A percentile compares a stretch with the other conserved stretches of the same genome.
Conservation (phyloP, 2,888 invertebrate genomes). For the Melolontha melolontha region DNA sequence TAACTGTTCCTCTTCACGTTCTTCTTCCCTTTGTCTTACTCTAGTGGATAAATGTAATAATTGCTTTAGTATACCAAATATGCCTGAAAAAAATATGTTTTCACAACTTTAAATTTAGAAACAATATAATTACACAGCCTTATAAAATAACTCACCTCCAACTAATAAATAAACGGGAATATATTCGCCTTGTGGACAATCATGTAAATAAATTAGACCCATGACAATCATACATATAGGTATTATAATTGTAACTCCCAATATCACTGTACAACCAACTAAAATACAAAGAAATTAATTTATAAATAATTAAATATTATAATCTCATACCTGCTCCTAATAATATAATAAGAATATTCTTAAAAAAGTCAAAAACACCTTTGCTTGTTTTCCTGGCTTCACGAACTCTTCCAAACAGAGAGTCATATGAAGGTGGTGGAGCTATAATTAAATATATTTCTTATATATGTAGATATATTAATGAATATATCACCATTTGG, state of each 20-base stretch:
- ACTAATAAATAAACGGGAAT: slow-evolving; percentile 78
- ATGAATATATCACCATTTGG: slow-evolving; percentile 67
- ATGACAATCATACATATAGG: slow-evolving; percentile 78
- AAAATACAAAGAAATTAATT: slow-evolving; percentile 34
- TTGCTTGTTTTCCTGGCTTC: slow-evolving; percentile 73
- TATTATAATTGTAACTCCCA: slow-evolving; percentile 73
- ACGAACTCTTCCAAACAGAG: slow-evolving; percentile 73
- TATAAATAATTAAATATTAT: slow-evolving; percentile 26
- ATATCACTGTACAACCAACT: slow-evolving; percentile 76
- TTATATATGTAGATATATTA: slow-evolving; percentile 3
- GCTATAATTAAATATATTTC: slow-evolving; percentile 48
- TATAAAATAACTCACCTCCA: slow-evolving; percentile 65
- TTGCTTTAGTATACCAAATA: slow-evolving; percentile 75
- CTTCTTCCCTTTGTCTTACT: slow-evolving; percentile 68
- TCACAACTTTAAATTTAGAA: no score
- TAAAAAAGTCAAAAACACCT: slow-evolving; percentile 72
- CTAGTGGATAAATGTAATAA: slow-evolving; percentile 70
- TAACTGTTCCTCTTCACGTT: slow-evolving; percentile 68
- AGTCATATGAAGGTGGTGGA: slow-evolving; percentile 77
- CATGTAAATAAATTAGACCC: slow-evolving; percentile 73
- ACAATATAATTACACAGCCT: not conserved
- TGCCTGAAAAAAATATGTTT: slow-evolving; percentile 62
- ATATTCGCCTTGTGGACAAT: slow-evolving; percentile 75
- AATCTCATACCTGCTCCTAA: slow-evolving; percentile 72
- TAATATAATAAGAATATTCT: slow-evolving; percentile 71